Evolutionary conservation across 2,888 invertebrate genomes (phyloP), one percentile per base, ranked within the genome.

Genomic region (Tholera decimalis): DNA sequence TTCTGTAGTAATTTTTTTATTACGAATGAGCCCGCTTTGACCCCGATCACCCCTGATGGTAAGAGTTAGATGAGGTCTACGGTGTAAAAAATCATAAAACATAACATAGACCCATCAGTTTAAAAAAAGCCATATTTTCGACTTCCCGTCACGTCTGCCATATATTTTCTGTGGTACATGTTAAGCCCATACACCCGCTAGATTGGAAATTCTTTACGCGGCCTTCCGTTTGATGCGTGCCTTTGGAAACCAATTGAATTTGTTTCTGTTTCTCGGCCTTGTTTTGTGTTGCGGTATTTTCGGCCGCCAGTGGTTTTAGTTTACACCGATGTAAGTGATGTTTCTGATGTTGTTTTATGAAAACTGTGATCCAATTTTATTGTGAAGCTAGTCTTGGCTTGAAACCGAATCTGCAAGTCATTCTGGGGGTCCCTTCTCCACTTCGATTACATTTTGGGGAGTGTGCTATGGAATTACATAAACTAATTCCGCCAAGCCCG

Each of bases 161-260:
- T 64, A 44, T 69, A 33, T 78, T 62, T 70, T 64, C 57, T 59
- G 57, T 73, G 68, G 56, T 66, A 73, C 54, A 76, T 60, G 51
- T 63, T 71, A 56, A 50, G 47, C 69, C 64, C 49, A 55, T 54
- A 71, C 58, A 80, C 66, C 39, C 73, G 61, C 65, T 86, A 86
- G 86, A 91, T 90, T 89, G 87, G 83, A 88, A 90, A 91, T 91
- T 89, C 91, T 89, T 90, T 79, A 77, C 83, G 83, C 78, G 73
- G 73, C 60, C 75, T 79, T 69, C 66, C 83, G 82, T 88, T 88
- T 85, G 88, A 85, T 85, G 83, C 85, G 82, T 85, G 85, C 89
- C 88, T 88, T 86, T 86, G 83, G 78, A 84, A 84, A 83, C 84
- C 86, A 86, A 90, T 90, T 85, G 84, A 86, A 88, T 88, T 87